phyloP scores from a whole-genome alignment of 2,797 vertebrate species.

The Microctenopoma steveboyesi region DNA sequence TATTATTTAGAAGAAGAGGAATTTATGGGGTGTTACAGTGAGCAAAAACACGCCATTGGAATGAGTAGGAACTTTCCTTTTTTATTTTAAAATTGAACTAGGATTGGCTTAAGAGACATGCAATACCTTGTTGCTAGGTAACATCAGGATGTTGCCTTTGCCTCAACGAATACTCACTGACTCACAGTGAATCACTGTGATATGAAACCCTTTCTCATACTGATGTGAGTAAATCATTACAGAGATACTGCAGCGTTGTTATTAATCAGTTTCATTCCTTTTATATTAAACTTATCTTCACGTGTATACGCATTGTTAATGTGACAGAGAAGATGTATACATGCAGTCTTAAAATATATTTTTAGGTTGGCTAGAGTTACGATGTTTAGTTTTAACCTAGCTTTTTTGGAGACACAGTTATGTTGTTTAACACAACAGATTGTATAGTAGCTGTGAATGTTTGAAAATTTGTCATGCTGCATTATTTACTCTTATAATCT shows the following conservation, averaged over 20 bases:
- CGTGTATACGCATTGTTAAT: background rate
- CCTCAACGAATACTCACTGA: conserved; percentile 35
- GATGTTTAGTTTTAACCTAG: background rate
- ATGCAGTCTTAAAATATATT: background rate
- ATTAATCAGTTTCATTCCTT: background rate
- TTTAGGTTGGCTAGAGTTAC: background rate
- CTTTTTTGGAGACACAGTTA: background rate
- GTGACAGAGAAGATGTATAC: background rate
- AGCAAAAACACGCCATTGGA: background rate
- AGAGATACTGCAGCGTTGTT: background rate
- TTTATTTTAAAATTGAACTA: conserved; percentile 42
- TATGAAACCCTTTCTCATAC: conserved; percentile 32
- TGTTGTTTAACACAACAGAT: conserved; percentile 1
- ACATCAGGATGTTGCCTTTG: conserved; percentile 70
- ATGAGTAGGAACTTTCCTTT: conserved; percentile 31
- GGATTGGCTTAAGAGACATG: conserved; percentile 60
- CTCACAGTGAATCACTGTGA: conserved; percentile 30
- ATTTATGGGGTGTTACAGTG: background rate
- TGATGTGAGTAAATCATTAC: conserved; percentile 23
- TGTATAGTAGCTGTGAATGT: conserved; percentile 9
- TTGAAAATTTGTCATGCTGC: conserved; percentile 21
- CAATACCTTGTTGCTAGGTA: conserved; percentile 83
- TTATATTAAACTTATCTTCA: background rate
- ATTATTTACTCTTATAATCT: conserved; percentile 44
- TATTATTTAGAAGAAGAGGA: background rate